A percentile compares a stretch with the other conserved stretches of the same genome.
Evolutionary conservation across 1,140 invertebrate species (phyloP).

Genomic region (Drosophila bocqueti): DNA sequence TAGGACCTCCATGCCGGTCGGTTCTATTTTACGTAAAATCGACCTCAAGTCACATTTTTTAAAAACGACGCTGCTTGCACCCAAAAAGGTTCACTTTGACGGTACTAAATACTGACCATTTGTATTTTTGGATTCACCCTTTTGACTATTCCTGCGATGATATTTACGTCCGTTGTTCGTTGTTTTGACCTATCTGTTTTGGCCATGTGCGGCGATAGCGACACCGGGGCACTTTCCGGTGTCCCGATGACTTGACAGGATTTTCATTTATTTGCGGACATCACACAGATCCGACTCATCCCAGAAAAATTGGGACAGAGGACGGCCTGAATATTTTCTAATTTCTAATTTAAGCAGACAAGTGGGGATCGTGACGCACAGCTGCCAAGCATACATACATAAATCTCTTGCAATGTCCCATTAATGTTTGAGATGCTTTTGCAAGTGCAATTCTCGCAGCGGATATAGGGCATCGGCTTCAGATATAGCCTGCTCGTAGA

Average conservation of each 20-base stretch:
- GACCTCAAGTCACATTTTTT: too few species aligned
- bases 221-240: constrained; percentile 37
- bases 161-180: too few species aligned
- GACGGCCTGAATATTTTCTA: constrained; percentile 34
- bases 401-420: constrained; percentile 46
- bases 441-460: constrained; percentile 42
- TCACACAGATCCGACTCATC: constrained; percentile 7
- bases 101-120: too few species aligned
- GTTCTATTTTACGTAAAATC: too few species aligned
- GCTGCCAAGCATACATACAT: constrained; percentile 18
- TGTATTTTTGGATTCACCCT: too few species aligned
- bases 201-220: constrained; percentile 32
- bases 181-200: too few species aligned
- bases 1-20: too few species aligned
- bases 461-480: constrained; percentile 25
- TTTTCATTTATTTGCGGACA: constrained; percentile 23
- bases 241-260: constrained; percentile 26
- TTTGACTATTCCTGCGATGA: too few species aligned
- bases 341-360: constrained; percentile 53
- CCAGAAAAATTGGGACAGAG: constrained; percentile 16
- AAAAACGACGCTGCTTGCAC: too few species aligned
- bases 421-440: constrained; percentile 34
- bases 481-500: constrained; percentile 2
- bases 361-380: constrained; percentile 23
- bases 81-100: too few species aligned